These are phyloP conservation scores for Desmodus rotundus DNA, from an alignment of 2,113 vertebrate species.

Conservation along the genomic window DNA sequence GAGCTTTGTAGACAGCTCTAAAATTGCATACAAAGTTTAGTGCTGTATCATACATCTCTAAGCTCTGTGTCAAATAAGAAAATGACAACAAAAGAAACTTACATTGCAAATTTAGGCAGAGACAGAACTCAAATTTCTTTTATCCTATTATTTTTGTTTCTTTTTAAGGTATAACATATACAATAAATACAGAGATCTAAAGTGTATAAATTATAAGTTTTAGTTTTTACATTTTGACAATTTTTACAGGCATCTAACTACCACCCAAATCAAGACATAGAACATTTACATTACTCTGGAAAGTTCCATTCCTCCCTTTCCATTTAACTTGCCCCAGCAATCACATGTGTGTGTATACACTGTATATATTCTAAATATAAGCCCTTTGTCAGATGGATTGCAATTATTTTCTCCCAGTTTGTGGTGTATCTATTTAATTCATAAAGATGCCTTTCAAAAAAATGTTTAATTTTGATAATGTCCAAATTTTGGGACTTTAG, in stretches of 20 bases:
- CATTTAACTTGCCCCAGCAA: not conserved
- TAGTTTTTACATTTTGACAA: not conserved
- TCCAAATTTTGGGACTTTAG: not conserved
- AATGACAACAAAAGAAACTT: not conserved
- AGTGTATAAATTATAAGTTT: not conserved
- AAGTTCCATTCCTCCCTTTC: not conserved
- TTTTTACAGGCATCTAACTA: not conserved
- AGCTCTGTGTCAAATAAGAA: not conserved
- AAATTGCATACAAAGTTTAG: not conserved
- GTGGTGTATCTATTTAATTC: not conserved
- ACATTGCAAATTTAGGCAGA: not conserved
- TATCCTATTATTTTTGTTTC: not conserved
- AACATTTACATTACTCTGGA: not conserved
- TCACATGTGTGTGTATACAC: rapidly evolving
- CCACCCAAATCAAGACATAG: not conserved
- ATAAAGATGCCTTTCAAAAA: not conserved
- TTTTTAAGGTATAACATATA: not conserved
- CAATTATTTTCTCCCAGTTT: not conserved
- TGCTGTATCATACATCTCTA: not conserved
- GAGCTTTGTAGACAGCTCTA: not conserved
- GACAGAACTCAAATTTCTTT: not conserved
- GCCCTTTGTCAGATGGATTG: not conserved
- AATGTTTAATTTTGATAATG: not conserved
- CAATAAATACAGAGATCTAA: not conserved
- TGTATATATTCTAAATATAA: not conserved